Evolutionary conservation across 2,888 invertebrate genomes (phyloP).

Genomic region (Polyommatus icarus): DNA sequence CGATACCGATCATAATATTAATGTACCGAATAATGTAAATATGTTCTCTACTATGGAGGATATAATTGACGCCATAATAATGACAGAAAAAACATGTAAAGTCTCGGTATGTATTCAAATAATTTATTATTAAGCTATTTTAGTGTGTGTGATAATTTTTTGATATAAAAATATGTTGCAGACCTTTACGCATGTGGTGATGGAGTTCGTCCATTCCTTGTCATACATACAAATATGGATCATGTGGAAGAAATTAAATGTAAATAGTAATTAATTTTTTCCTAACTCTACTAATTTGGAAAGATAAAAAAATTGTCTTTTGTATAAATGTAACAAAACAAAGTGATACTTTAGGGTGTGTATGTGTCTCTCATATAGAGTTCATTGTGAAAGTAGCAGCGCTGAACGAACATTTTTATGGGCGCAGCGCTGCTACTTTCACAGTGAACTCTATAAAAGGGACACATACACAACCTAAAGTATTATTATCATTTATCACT

Average conservation of each 20-base stretch:
- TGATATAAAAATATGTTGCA: constrained; percentile 35
- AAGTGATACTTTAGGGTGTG: too few species aligned
- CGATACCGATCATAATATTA: background rate
- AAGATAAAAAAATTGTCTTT: background rate
- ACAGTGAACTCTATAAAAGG: too few species aligned
- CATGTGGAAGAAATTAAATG: constrained; percentile 23
- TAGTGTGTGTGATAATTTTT: background rate
- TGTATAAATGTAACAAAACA: too few species aligned
- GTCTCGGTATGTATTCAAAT: constrained; percentile 36
- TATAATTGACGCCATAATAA: constrained; percentile 36
- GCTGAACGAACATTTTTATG: too few species aligned
- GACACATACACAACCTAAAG: too few species aligned
- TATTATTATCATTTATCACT: too few species aligned
- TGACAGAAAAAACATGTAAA: constrained; percentile 38
- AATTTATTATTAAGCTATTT: background rate
- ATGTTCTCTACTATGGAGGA: constrained; percentile 36
- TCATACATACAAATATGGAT: constrained; percentile 34
- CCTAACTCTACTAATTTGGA: background rate
- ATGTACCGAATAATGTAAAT: constrained; percentile 29
- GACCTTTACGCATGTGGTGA: constrained; percentile 38
- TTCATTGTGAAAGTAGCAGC: too few species aligned
- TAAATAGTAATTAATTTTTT: constrained; percentile 12
- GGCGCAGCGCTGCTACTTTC: too few species aligned
- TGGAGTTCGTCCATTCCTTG: constrained; percentile 33
- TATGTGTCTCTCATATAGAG: too few species aligned